Conservation (phyloP, 2,797 vertebrate species). For the Cyprinella venusta region DNA sequence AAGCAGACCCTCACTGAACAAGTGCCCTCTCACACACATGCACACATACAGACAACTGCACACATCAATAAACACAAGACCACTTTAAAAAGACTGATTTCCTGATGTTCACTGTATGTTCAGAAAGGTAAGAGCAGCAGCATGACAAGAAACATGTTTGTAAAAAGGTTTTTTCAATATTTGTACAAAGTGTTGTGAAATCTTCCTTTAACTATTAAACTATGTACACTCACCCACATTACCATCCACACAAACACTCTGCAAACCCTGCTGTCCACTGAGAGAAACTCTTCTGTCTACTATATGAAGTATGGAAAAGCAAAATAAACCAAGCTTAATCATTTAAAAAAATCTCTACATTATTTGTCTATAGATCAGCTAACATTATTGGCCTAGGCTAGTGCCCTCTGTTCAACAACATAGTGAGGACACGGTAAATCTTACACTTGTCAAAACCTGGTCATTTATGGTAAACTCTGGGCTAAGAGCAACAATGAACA, state of each 20-base stretch:
- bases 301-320: neutral
- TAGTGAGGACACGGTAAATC: neutral
- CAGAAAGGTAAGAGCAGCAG: neutral
- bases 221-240: slow-evolving; percentile 2
- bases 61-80: slow-evolving; percentile 30
- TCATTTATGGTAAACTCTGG: slow-evolving; percentile 12
- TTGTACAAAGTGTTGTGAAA: slow-evolving; percentile 19
- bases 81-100: slow-evolving; percentile 12
- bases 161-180: slow-evolving; percentile 18
- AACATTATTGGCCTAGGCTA: slow-evolving; percentile 1
- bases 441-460: slow-evolving; percentile 18
- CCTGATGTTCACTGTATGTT: slow-evolving; percentile 4
- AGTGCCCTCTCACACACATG: slow-evolving; percentile 34
- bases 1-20: slow-evolving; percentile 11
- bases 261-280: neutral
- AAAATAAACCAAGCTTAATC: neutral
- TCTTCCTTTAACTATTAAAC: neutral
- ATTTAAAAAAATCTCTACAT: neutral
- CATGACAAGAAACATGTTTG: slow-evolving; percentile 7
- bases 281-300: neutral
- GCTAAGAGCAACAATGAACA: neutral
- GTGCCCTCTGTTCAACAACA: neutral
- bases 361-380: neutral
- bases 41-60: slow-evolving; percentile 12
- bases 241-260: neutral